A percentile compares a stretch with the other conserved stretches of the same genome.
phyloP scores from a whole-genome alignment of 2,113 vertebrate genomes.

The Epinephelus moara region DNA sequence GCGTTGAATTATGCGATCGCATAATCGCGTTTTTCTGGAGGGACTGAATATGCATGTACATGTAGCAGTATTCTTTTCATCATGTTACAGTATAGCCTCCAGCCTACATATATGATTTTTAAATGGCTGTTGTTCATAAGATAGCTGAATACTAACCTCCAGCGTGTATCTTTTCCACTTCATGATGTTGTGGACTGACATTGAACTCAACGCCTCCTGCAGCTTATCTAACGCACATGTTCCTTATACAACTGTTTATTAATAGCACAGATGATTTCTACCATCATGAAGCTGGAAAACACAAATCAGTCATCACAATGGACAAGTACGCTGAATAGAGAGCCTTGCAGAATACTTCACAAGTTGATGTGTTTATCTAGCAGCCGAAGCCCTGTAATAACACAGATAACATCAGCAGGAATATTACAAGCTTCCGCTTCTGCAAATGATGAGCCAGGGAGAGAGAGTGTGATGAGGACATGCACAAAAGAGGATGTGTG shows the following conservation, averaged over 20 bases:
- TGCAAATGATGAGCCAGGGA: slow-evolving; percentile 58
- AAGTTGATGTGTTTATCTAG: slow-evolving; percentile 67
- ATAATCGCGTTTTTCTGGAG: too few relatives aligned
- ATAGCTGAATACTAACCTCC: neutral
- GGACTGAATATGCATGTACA: too few relatives aligned
- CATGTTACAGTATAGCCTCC: too few relatives aligned
- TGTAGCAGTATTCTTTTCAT: too few relatives aligned
- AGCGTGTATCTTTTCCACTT: neutral
- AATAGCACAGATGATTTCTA: slow-evolving; percentile 22
- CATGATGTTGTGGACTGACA: neutral
- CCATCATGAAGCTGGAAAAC: slow-evolving; percentile 19
- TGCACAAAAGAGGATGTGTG: slow-evolving; percentile 26
- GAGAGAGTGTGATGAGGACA: slow-evolving; percentile 23
- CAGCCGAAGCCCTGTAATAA: slow-evolving; percentile 53
- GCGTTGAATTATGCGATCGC: too few relatives aligned
- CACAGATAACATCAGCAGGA: slow-evolving; percentile 67
- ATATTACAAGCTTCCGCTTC: slow-evolving; percentile 65
- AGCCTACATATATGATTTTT: too few relatives aligned
- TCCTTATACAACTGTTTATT: slow-evolving; percentile 26
- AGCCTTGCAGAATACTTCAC: slow-evolving; percentile 28
- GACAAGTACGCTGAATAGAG: neutral
- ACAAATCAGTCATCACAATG: slow-evolving; percentile 9
- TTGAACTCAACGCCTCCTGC: slow-evolving; percentile 3
- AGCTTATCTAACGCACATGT: neutral
- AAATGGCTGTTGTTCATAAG: neutral